phyloP scores from a whole-genome alignment of 2,113 vertebrate species.

The Trachemys scripta region DNA sequence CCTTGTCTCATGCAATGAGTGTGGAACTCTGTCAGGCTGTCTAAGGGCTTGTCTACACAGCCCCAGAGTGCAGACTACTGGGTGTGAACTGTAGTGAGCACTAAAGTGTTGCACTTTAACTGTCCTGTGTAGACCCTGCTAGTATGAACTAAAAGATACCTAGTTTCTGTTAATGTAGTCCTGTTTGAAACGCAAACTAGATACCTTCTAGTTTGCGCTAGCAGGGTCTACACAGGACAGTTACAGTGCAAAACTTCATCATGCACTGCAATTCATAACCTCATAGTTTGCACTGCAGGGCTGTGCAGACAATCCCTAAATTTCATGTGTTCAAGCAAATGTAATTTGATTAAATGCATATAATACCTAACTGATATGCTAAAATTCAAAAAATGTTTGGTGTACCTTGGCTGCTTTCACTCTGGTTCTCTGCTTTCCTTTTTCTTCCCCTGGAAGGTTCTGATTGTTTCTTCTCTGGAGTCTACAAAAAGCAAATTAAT shows the following conservation, averaged over 20 bases:
- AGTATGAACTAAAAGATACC: neutral
- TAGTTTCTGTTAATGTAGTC: neutral
- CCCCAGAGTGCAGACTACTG: neutral
- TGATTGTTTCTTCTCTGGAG: conserved; percentile 96
- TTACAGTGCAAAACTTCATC: neutral
- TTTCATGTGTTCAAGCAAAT: neutral
- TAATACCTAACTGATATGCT: neutral
- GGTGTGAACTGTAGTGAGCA: neutral
- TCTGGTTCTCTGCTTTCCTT: conserved; percentile 97
- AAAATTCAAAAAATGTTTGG: neutral
- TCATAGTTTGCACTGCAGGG: neutral
- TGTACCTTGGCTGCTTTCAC: conserved; percentile 98
- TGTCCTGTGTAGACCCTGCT: neutral
- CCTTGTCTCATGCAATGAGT: accelerated
- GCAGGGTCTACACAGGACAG: neutral
- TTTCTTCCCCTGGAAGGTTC: conserved; percentile 96
- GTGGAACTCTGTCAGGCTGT: neutral
- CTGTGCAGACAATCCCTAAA: neutral
- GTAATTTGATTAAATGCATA: neutral
- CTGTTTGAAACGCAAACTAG: neutral
- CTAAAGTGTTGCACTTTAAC: neutral
- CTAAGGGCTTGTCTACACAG: neutral
- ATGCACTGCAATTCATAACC: neutral
- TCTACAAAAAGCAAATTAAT: conserved; percentile 82
- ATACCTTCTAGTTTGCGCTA: neutral